Evolutionary conservation across 2,888 invertebrate species (phyloP), one percentile per base, ranked within the genome.

Genomic region (Druceiella hillmani): DNA sequence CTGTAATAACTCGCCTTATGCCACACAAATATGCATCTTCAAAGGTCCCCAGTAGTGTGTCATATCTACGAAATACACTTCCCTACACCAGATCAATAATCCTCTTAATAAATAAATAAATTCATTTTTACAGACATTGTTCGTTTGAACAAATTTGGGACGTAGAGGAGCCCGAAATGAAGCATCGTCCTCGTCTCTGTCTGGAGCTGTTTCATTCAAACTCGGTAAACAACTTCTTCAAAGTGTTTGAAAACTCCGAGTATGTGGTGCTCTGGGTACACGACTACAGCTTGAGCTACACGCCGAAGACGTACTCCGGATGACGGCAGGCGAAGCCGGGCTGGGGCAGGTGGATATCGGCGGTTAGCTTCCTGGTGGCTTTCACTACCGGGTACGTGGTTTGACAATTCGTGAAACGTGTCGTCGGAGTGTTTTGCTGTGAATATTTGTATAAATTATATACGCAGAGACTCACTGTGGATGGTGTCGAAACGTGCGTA

Each of bases 201-300:
- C 55, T 56, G 2, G 61, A 62, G 0, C 66, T 68, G 24, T 63
- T 67, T 51, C 67, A 66, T 46, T 7, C 20, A 20, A 6, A 20
- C 20, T 20, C 9, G 20, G 20, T 5, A 20, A 9, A 7, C 20
- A 9, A 20, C 9, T 20, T 20, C 20, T 20, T 20, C 20, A 9
- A 20, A 1, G 57, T 66, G n/a, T 71, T 62, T 52, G 43, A 54
- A 3, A 64, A 66, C 43, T 22, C 42, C 0, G 54, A 58, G 2
- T 69, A 66, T 45, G 52, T 59, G 0, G 67, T 70, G 2, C 63
- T 63, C 48, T 51, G 58, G 6, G 45, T 69, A 1, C 66, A 70
- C 42, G 69, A 70, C 40, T 54, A 58, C 32, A 63, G 65, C 12
- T 12, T 40, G 38, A 9, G 36, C 41, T 22, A 33, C 17, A 10